Conservation (phyloP, 1,140 invertebrate genomes). For the Tetramorium simillimum region DNA sequence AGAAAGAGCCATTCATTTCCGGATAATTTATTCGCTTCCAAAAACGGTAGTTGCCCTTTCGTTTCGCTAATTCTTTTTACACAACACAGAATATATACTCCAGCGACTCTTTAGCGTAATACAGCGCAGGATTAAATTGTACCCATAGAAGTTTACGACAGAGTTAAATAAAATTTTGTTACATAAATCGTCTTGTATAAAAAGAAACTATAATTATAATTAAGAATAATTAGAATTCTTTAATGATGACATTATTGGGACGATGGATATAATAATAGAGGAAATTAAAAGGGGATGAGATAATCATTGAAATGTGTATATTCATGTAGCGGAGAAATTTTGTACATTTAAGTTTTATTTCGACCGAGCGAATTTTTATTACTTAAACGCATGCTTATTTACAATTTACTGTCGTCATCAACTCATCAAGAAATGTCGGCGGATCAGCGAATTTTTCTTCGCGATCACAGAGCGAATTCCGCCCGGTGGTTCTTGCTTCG, state of each 20-base stretch:
- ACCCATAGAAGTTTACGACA: background rate
- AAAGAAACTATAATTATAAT: background rate
- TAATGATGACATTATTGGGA: background rate
- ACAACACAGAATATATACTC: background rate
- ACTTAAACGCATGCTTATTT: background rate
- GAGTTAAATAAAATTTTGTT: background rate
- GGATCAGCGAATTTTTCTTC: background rate
- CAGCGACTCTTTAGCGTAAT: background rate
- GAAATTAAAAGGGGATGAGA: background rate
- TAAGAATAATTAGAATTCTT: background rate
- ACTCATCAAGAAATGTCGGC: background rate
- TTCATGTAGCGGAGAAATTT: background rate
- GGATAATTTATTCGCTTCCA: slow-evolving; percentile 21
- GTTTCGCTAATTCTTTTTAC: background rate
- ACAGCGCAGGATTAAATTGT: background rate
- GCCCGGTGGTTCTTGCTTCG: background rate
- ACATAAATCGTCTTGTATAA: background rate
- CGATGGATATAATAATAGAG: background rate
- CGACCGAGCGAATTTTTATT: background rate
- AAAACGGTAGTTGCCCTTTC: background rate
- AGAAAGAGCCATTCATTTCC: slow-evolving; percentile 10
- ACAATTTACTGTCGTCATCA: slow-evolving; percentile 26
- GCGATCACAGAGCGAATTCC: background rate
- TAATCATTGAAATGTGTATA: background rate
- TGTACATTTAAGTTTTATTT: background rate